A percentile compares a stretch with the other conserved stretches of the same genome.
Conservation (phyloP, 35 echinoderm and acorn worm genomes). For the Apostichopus parvimensis region DNA sequence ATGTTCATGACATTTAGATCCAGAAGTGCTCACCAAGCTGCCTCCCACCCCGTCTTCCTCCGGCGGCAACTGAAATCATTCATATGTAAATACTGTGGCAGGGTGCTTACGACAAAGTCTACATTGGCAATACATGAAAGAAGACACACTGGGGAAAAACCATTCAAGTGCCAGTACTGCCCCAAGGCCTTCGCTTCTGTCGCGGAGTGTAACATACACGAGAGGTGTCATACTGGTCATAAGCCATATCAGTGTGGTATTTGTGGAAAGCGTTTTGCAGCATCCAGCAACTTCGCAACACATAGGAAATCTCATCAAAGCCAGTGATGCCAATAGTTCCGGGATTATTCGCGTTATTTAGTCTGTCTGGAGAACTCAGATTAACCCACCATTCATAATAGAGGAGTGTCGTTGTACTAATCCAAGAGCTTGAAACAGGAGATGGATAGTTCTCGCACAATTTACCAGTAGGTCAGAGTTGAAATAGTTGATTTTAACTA, state of each 20-base stretch:
- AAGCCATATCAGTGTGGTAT: slow-evolving; percentile 69
- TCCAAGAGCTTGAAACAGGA: too few relatives aligned
- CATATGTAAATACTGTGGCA: slow-evolving; percentile 21
- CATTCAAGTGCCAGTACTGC: slow-evolving; percentile 67
- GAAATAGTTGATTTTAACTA: too few relatives aligned
- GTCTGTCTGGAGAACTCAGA: too few relatives aligned
- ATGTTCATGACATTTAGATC: not conserved
- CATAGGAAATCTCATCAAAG: slow-evolving; percentile 12
- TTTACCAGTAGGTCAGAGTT: too few relatives aligned
- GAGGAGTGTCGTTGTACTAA: too few relatives aligned
- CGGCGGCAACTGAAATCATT: not conserved
- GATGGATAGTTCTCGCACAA: too few relatives aligned
- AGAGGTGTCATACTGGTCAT: slow-evolving; percentile 63
- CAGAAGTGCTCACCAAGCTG: not conserved
- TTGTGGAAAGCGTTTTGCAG: slow-evolving; percentile 64
- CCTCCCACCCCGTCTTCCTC: not conserved
- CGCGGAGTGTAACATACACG: slow-evolving; percentile 52
- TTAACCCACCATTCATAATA: too few relatives aligned
- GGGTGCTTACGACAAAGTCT: not conserved
- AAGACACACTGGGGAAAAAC: slow-evolving; percentile 58
- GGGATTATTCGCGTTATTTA: not conserved
- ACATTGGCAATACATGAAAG: slow-evolving; percentile 54
- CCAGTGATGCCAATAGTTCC: not conserved
- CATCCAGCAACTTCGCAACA: slow-evolving; percentile 15
- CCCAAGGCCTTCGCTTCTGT: slow-evolving; percentile 53